Evolutionary conservation across 2,113 vertebrate species (phyloP).

Genomic region (Athene noctua): DNA sequence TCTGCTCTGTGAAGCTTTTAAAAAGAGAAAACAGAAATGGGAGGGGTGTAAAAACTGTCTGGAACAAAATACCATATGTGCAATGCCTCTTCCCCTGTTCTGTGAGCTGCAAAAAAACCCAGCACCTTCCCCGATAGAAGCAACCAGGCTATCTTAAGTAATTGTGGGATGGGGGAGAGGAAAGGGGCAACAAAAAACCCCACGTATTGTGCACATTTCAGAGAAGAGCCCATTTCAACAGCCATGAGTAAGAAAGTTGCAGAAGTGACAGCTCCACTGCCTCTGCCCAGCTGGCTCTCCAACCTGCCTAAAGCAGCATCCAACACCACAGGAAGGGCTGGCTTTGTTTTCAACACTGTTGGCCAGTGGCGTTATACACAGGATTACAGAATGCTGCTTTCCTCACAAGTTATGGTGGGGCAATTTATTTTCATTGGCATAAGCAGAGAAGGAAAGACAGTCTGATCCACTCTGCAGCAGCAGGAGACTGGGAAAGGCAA

Average conservation of each 20-base stretch:
- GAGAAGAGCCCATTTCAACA: neutral
- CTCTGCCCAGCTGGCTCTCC: neutral
- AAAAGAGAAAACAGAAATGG: conserved; percentile 5
- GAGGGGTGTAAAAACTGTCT: neutral
- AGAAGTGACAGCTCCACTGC: neutral
- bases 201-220: neutral
- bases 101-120: neutral
- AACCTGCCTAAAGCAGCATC: neutral
- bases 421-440: conserved; percentile 11
- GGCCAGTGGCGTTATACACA: neutral
- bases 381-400: neutral
- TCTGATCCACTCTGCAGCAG: neutral
- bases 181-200: neutral
- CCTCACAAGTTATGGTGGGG: neutral
- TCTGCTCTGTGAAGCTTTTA: neutral
- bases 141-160: neutral
- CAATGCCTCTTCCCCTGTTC: neutral
- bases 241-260: neutral
- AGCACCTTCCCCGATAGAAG: conserved; percentile 16
- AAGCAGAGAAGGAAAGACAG: neutral
- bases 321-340: neutral
- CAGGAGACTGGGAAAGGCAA: neutral
- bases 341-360: neutral
- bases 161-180: neutral
- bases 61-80: neutral